Percentiles rank a stretch among this genome's conserved stretches.
Conservation (phyloP, 2,888 invertebrate species). For the Andrena flavipes region DNA sequence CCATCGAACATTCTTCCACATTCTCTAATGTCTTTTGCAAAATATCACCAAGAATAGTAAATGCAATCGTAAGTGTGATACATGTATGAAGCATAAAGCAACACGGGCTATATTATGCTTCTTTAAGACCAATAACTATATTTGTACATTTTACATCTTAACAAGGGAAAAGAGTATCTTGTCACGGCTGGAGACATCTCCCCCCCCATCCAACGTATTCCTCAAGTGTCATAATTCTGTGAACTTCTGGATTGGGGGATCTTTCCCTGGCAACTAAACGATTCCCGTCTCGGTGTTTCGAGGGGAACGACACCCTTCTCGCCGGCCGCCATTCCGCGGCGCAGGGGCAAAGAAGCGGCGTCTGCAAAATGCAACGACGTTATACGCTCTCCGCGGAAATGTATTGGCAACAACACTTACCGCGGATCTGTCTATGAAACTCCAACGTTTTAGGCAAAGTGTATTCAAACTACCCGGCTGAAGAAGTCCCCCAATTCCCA, state of each 20-base stretch:
- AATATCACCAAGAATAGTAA: no score
- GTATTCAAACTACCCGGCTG: conserved; percentile 68
- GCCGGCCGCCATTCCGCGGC: conserved; percentile 3
- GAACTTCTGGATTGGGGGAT: background rate
- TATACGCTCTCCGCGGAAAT: conserved; percentile 27
- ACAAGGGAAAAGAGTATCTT: background rate
- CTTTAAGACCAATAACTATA: no score
- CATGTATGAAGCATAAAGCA: no score
- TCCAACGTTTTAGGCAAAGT: conserved; percentile 69
- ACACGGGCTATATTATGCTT: no score
- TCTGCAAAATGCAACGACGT: conserved; percentile 52
- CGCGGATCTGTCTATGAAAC: conserved; percentile 60
- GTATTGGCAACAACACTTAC: conserved; percentile 58
- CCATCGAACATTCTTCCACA: no score
- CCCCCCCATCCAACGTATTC: no score
- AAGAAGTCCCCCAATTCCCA: conserved; percentile 68
- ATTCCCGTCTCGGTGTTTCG: conserved; percentile 6
- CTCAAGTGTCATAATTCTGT: background rate
- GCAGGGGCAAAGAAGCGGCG: conserved; percentile 17
- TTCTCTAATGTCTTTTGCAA: no score
- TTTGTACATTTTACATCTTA: no score
- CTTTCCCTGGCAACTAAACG: conserved; percentile 16
- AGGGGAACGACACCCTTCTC: background rate
- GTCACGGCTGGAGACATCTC: background rate
- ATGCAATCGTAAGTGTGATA: no score